Evolutionary conservation across 1,140 invertebrate genomes (phyloP).

Genomic region (Lordiphosa collinella): DNA sequence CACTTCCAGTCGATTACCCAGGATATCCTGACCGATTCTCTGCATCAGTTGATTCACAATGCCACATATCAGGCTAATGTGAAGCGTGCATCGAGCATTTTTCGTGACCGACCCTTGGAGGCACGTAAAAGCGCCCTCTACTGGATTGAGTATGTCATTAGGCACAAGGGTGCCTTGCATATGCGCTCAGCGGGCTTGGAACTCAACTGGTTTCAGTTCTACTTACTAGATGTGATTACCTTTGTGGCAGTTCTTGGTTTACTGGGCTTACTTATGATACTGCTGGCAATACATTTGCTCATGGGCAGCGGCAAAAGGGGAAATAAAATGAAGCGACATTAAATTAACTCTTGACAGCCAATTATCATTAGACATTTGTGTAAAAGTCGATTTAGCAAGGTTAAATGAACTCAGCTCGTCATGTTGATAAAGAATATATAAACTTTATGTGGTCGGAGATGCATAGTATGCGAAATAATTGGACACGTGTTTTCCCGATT

Average conservation of each 20-base stretch:
- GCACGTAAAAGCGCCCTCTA: conserved; percentile 82
- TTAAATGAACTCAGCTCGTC: too few relatives aligned
- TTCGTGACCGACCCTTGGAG: conserved; percentile 81
- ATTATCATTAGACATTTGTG: too few relatives aligned
- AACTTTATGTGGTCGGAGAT: too few relatives aligned
- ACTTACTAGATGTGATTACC: conserved; percentile 82
- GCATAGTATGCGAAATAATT: too few relatives aligned
- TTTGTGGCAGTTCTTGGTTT: too few relatives aligned
- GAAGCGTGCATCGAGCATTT: conserved; percentile 79
- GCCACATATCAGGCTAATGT: conserved; percentile 77
- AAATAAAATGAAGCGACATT: conserved; percentile 30
- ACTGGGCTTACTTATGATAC: conserved; percentile 1
- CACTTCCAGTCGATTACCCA: conserved; percentile 72
- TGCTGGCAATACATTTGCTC: conserved; percentile 22
- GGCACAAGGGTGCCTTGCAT: conserved; percentile 82
- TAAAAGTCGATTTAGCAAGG: too few relatives aligned
- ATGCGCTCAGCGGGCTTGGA: conserved; percentile 81
- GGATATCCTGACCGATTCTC: conserved; percentile 66
- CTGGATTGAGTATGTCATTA: conserved; percentile 84
- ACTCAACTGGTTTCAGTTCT: conserved; percentile 83
- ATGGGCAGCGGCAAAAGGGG: conserved; percentile 7
- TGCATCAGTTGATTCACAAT: conserved; percentile 80
- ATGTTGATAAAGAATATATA: too few relatives aligned
- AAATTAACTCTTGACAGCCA: background rate
- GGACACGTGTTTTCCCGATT: too few relatives aligned